phyloP scores from a whole-genome alignment of 2,797 vertebrate genomes.

The Diplodus sargus region DNA sequence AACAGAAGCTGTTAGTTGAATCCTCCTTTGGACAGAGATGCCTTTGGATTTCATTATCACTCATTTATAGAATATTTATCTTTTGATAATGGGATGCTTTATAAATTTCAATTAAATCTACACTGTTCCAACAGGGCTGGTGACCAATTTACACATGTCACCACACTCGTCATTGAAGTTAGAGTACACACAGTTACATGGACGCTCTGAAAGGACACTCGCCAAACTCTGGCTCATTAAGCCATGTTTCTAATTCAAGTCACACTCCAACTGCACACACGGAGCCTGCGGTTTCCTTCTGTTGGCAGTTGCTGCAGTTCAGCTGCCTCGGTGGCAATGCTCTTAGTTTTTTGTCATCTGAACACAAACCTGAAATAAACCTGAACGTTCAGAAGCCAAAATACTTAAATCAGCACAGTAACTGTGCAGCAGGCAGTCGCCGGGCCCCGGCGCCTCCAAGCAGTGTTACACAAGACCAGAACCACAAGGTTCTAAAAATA shows the following conservation, averaged over 20 bases:
- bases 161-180: not conserved
- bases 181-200: not conserved
- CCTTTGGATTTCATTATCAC: too few species aligned
- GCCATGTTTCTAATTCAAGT: conserved; percentile 63
- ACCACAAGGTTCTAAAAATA: conserved; percentile 21
- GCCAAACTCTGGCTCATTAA: conserved; percentile 52
- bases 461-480: not conserved
- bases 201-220: conserved; percentile 11
- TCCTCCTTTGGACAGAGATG: too few species aligned
- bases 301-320: conserved; percentile 39
- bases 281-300: conserved; percentile 29
- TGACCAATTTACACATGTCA: conserved; percentile 6
- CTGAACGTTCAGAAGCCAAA: not conserved
- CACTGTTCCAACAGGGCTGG: not conserved
- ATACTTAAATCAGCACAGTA: not conserved
- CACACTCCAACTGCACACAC: conserved; percentile 49
- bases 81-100: too few species aligned
- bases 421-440: not conserved
- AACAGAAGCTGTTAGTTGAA: too few species aligned
- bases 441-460: not conserved
- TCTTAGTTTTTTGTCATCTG: conserved; percentile 7
- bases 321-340: conserved; percentile 11
- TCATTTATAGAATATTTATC: too few species aligned
- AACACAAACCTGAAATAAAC: conserved; percentile 18
- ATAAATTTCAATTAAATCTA: not conserved